These are phyloP conservation scores for Oxyruncus cristatus DNA, from an alignment of 2,113 vertebrate genomes.

Conservation along the genomic window DNA sequence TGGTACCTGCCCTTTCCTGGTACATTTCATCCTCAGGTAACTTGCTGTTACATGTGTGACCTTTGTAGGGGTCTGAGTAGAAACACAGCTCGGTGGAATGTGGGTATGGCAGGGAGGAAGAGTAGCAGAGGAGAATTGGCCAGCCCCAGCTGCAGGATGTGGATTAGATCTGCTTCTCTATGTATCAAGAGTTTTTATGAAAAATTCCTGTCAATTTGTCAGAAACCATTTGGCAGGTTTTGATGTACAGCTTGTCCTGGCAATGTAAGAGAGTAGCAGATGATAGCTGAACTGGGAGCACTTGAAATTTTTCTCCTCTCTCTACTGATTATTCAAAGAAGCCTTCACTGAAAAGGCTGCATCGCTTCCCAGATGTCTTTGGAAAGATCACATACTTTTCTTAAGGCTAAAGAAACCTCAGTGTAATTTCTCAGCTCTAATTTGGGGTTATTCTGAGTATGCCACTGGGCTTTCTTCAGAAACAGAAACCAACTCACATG, in stretches of 20 bases:
- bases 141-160: not conserved
- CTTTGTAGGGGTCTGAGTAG: not conserved
- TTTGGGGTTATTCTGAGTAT: not conserved
- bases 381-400: not conserved
- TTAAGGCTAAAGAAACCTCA: not conserved
- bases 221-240: not conserved
- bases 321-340: not conserved
- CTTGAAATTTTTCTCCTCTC: not conserved
- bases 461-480: not conserved
- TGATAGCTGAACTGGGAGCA: not conserved
- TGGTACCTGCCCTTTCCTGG: not conserved
- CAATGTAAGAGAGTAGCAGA: not conserved
- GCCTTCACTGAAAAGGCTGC: not conserved
- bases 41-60: not conserved
- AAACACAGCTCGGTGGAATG: not conserved
- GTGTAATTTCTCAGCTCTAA: not conserved
- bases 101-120: not conserved
- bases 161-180: not conserved
- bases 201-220: not conserved
- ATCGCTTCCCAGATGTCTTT: not conserved
- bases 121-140: not conserved
- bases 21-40: not conserved
- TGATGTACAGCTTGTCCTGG: not conserved
- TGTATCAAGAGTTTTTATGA: not conserved
- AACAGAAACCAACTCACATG: not conserved